phyloP scores from a whole-genome alignment of 2,888 invertebrate species.

The Zaprionus obscuricornis region DNA sequence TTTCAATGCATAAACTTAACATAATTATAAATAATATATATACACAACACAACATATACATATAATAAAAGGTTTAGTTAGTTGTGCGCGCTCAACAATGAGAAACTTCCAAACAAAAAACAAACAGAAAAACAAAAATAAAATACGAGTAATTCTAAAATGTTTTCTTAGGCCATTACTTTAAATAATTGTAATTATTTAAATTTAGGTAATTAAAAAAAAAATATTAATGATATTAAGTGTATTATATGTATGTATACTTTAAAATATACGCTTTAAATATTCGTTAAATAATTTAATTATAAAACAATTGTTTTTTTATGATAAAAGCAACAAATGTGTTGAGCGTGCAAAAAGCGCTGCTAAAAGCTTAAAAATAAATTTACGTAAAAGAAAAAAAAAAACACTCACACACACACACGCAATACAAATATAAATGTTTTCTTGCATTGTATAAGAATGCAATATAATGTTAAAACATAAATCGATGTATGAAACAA shows the following conservation, averaged over 20 bases:
- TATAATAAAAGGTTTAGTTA: constrained; percentile 15
- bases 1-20: constrained; percentile 26
- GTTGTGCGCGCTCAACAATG: constrained; percentile 38
- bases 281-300: constrained; percentile 64
- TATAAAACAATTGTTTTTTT: constrained; percentile 48
- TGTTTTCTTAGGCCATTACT: constrained; percentile 58
- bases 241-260: constrained; percentile 48
- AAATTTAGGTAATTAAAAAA: constrained; percentile 39
- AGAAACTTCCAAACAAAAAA: constrained; percentile 38
- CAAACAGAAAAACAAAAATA: constrained; percentile 10
- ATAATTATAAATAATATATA: constrained; percentile 19
- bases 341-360: constrained; percentile 49
- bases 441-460: constrained; percentile 43
- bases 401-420: not conserved
- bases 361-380: constrained; percentile 61
- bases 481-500: constrained; percentile 47
- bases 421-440: constrained; percentile 23
- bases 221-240: constrained; percentile 24
- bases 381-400: constrained; percentile 13
- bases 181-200: constrained; percentile 51
- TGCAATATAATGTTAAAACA: constrained; percentile 26
- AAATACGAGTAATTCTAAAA: constrained; percentile 13
- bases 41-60: constrained; percentile 5
- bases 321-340: constrained; percentile 41
- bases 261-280: constrained; percentile 64